Percentiles rank a stretch among this genome's conserved stretches.
Evolutionary conservation across 2,113 vertebrate genomes (phyloP).

Genomic region (Crocuta crocuta): DNA sequence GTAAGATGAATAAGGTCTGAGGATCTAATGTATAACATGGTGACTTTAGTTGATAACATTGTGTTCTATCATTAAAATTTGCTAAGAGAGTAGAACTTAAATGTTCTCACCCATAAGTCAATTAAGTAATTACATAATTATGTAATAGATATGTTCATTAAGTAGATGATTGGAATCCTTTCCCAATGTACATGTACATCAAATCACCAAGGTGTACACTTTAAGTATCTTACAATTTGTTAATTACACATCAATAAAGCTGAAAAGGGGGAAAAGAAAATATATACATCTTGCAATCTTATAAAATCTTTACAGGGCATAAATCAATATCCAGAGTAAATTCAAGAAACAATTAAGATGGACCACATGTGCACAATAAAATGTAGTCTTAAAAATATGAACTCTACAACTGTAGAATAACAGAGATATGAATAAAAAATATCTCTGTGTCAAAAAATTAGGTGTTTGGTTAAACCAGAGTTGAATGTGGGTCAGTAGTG

Average conservation of each 20-base stretch:
- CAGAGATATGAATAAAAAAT: neutral
- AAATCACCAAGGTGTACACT: neutral
- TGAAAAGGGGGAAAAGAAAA: neutral
- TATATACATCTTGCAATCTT: neutral
- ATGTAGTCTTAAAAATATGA: neutral
- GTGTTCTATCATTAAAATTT: neutral
- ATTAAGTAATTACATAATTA: neutral
- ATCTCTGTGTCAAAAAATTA: neutral
- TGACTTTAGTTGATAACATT: neutral
- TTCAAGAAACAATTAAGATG: conserved; percentile 1
- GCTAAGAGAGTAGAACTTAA: neutral
- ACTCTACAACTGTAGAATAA: neutral
- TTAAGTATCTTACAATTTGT: neutral
- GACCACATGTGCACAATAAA: neutral
- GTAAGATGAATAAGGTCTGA: neutral
- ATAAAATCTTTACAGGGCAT: neutral
- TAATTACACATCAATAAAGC: neutral
- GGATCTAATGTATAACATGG: neutral
- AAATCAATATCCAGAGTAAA: neutral
- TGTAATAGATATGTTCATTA: neutral
- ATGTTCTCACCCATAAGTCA: neutral
- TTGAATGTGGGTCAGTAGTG: neutral
- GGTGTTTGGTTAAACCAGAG: neutral
- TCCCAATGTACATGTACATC: neutral
- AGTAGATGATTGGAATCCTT: neutral